A percentile compares a stretch with the other conserved stretches of the same genome.
Evolutionary conservation across 2,797 vertebrate genomes (phyloP).

Genomic region (Coregonus ussuriensis): DNA sequence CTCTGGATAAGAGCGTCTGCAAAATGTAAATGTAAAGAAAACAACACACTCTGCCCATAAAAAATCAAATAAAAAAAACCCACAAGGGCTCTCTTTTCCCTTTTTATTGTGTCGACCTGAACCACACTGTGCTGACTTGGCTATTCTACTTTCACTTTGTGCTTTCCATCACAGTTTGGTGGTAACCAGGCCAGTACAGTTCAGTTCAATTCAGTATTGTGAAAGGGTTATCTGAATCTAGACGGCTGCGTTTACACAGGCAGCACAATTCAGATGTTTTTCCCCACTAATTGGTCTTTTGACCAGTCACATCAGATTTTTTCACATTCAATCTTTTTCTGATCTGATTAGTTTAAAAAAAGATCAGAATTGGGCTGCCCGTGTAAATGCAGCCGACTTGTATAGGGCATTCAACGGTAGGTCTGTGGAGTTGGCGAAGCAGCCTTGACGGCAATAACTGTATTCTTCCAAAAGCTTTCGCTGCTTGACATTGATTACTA

Average conservation of each 20-base stretch:
- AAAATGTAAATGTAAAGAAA: too few species aligned
- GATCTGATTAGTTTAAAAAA: too few species aligned
- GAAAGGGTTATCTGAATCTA: too few species aligned
- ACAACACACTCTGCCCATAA: too few species aligned
- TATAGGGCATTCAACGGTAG: background rate
- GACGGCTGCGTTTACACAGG: too few species aligned
- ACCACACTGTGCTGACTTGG: background rate
- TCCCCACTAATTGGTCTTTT: too few species aligned
- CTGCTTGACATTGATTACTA: background rate
- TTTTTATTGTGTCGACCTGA: background rate
- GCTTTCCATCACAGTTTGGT: background rate
- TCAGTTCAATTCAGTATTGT: background rate
- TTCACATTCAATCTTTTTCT: too few species aligned
- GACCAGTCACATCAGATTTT: too few species aligned
- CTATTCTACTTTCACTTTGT: background rate
- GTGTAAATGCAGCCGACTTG: background rate
- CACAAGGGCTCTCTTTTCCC: background rate
- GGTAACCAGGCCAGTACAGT: background rate
- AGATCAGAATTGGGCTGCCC: too few species aligned
- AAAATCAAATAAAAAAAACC: background rate
- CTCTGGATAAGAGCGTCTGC: too few species aligned
- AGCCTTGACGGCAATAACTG: background rate
- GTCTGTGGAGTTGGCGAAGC: background rate
- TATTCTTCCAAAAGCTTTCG: background rate
- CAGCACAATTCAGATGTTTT: too few species aligned